Base-by-base conservation (phyloP, 2,113 vertebrate genomes). In the Dascyllus trimaculatus region DNA sequence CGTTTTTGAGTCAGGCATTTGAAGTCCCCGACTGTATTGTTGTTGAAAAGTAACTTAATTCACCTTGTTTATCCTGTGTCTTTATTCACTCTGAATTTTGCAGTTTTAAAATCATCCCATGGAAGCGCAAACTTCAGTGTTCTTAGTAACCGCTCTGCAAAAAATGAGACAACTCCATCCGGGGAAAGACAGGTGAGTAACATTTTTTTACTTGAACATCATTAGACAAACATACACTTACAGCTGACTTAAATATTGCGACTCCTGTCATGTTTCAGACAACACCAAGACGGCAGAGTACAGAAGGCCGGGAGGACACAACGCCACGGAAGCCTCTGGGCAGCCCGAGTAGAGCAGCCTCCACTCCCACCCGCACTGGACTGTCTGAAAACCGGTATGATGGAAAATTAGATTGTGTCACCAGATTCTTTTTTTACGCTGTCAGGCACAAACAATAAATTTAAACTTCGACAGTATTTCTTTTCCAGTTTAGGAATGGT, bases 41-140 rank as follows among this genome's bases (percentile, higher is more conserved):
- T 35, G 32, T 35, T 35, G 1, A 35, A 35, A 35, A 35, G 9
- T 9, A 35, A 35, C 7, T 1, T 2, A 26, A 35, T 58, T 35
- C 29, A 51, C 11, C 14, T 35, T 2, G 11, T 57, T 35, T 71
- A 9, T 59, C 8, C 54, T 51, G 1, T 74, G 1, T n/a, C 46
- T 1, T 67, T 59, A 1, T 62, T 38, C 4, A 18, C 14, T 57
- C 0, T 63, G 21, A 0, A 13, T 21, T 68, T 53, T 10, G 46
- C 73, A 96, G 96, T 94, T 92, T 93, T 96, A 81, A 99, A 99
- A 88, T 91, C 96, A 15, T 95, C 95, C 79, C 96, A 97, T 76
- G 98, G 97, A 78, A 98, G 97, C 94, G 96, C 95, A 73, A 98
- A 96, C 93, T 97, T 99, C 91, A 93, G 96, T 54, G 94, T 98